phyloP scores from a whole-genome alignment of 2,888 invertebrate species.

The Schizotus pectinicornis region DNA sequence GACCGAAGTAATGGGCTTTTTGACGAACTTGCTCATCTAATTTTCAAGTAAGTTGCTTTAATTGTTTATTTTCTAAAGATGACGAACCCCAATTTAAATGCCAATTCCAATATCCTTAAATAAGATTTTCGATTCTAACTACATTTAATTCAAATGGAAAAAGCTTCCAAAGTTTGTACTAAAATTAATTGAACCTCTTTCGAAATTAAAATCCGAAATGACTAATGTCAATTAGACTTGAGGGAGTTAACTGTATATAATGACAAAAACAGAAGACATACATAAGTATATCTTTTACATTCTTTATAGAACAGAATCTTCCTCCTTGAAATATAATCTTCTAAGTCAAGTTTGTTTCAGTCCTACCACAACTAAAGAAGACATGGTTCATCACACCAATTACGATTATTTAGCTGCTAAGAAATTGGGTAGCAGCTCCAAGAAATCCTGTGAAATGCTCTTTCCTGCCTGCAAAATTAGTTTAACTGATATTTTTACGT shows the following conservation, averaged over 20 bases:
- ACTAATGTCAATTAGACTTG: not conserved
- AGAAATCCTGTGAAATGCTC: constrained; percentile 33
- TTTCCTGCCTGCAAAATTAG: constrained; percentile 38
- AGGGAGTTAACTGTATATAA: no score
- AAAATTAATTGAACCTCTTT: not conserved
- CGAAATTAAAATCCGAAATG: no score
- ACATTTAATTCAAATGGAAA: no score
- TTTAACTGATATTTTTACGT: constrained; percentile 25
- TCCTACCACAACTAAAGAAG: constrained; percentile 56
- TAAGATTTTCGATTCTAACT: no score
- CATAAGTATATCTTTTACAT: no score
- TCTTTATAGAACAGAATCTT: not conserved
- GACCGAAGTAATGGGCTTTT: constrained; percentile 65
- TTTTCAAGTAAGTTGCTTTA: constrained; percentile 69
- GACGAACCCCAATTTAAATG: no score
- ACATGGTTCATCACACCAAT: constrained; percentile 45
- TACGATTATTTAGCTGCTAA: constrained; percentile 64
- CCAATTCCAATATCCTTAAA: no score
- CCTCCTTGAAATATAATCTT: not conserved
- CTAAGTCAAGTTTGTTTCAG: constrained; percentile 48
- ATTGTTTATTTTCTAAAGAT: no score
- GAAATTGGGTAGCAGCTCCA: constrained; percentile 55
- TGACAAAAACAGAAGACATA: no score
- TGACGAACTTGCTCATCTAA: constrained; percentile 69
- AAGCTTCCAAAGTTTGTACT: no score